Evolutionary conservation across 2,888 invertebrate species (phyloP), one percentile per base, ranked within the genome.

Genomic region (Agonum fuliginosum): DNA sequence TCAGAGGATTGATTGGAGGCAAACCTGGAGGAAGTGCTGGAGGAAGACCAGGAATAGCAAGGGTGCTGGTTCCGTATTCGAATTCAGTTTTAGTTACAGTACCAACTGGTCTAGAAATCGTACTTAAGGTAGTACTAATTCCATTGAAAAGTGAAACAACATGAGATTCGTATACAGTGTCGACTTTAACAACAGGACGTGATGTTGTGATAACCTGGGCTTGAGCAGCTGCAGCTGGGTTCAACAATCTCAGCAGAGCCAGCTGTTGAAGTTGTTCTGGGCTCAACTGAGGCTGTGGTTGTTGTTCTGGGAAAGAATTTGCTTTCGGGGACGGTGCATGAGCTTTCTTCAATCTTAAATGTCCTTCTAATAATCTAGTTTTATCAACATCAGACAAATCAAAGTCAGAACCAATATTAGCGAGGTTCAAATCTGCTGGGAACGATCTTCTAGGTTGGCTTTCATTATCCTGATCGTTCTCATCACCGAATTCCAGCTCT

Each of bases 401-500:
- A 82, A 93, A 93, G 62, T 93, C 91, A 0, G 92, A 91, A 41
- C 93, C 94, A 75, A 94, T 90, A 76, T 91, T 91, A 0, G 94
- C 92, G 27, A 95, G 86, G 81, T 94, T 94, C 65, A 93, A 85
- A 81, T 94, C 93, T 0, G 90, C 87, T 0, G 93, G 92, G 80
- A 92, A 90, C 0, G 90, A 88, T 72, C 87, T 84, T 78, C 87
- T 87, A 0, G 87, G 85, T 72, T 86, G 87, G 20, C 89, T 89
- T 24, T 89, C 87, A 58, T 86, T 85, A 20, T 91, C 90, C 76
- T 90, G 88, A 80, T 93, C 93, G 81, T 93, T 93, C 79, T 93
- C 92, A 82, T 95, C 95, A 0, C 94, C 95, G 81, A 95, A 95
- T 82, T 96, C 96, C 65, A 96, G 88, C 83, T 96, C 96, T 48